Base-by-base conservation (phyloP, 2,888 invertebrate species). In the Oxycera nigricornis region DNA sequence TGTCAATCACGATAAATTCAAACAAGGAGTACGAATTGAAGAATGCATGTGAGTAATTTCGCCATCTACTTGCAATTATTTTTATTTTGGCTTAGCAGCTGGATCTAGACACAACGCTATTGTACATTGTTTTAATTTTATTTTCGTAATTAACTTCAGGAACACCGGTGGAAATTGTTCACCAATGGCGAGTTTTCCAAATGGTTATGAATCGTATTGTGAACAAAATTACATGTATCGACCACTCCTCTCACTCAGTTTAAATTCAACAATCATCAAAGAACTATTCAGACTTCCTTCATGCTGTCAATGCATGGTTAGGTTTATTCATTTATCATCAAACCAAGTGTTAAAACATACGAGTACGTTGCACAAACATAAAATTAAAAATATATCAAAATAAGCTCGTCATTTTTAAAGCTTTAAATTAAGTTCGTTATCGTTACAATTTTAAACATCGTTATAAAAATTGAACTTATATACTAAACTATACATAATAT, bases 261-360 rank as follows among this genome's bases (percentile, higher is more conserved):
- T n/a, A 3, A n/a, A 59, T 4, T 14, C n/a, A 9, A 9, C 2
- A 11, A 30, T 59, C 26, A 0, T 86, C 84, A 59, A 80, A 0
- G 89, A 88, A 74, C 81, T 84, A 9, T 90, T 93, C 76, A 85
- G 86, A 79, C 85, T 94, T 70, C 94, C 94, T 0, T 91, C 92
- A 24, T 93, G 93, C 79, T 94, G 94, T 81, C 90, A 91, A 68
- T 94, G 94, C 80, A 86, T 87, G 59, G 79, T 87, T n/a, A n/a
- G n/a, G n/a, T n/a, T n/a, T n/a, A n/a, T n/a, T n/a, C n/a, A n/a
- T n/a, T n/a, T n/a, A n/a, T n/a, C n/a, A n/a, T n/a, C n/a, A n/a
- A n/a, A n/a, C n/a, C n/a, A n/a, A n/a, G n/a, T n/a, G n/a, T n/a
- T n/a, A n/a, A n/a, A n/a, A n/a, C 39, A n/a, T n/a, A n/a, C n/a